Percentiles rank a stretch among this genome's conserved stretches.
Evolutionary conservation across 2,113 vertebrate genomes (phyloP).

Genomic region (Anthoscopus minutus): DNA sequence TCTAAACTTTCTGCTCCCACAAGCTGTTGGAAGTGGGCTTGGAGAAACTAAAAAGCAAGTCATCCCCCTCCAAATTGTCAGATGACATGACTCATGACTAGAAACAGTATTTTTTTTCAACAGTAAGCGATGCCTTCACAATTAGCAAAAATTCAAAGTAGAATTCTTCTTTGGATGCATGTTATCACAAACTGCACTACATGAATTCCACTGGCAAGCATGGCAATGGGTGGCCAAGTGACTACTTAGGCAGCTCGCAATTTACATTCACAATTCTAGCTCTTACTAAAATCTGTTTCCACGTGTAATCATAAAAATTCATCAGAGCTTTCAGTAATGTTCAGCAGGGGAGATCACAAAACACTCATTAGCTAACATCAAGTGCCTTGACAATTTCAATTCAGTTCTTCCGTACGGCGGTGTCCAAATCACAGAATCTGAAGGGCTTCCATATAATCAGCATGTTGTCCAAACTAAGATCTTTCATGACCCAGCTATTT

Average conservation of each 20-base stretch:
- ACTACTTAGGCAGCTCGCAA: neutral
- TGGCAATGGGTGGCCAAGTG: neutral
- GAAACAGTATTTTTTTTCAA: neutral
- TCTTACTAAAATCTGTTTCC: neutral
- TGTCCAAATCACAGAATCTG: neutral
- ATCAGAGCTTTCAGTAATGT: neutral
- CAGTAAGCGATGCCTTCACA: neutral
- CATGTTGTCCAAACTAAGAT: neutral
- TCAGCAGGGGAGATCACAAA: neutral
- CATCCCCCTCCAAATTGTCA: neutral
- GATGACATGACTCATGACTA: neutral
- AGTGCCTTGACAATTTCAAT: neutral
- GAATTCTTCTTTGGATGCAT: neutral
- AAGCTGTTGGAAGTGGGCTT: neutral
- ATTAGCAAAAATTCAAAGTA: neutral
- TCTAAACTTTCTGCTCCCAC: neutral
- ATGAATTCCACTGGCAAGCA: neutral
- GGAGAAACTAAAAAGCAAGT: neutral
- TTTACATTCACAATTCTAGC: neutral
- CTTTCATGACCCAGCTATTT: neutral
- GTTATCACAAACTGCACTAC: neutral
- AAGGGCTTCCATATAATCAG: neutral
- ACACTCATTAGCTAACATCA: neutral
- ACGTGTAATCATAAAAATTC: neutral
- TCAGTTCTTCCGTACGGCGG: fast-evolving